These are phyloP conservation scores for Diplolepis rosae DNA, from an alignment of 2,888 invertebrate species.

Conservation along the genomic window DNA sequence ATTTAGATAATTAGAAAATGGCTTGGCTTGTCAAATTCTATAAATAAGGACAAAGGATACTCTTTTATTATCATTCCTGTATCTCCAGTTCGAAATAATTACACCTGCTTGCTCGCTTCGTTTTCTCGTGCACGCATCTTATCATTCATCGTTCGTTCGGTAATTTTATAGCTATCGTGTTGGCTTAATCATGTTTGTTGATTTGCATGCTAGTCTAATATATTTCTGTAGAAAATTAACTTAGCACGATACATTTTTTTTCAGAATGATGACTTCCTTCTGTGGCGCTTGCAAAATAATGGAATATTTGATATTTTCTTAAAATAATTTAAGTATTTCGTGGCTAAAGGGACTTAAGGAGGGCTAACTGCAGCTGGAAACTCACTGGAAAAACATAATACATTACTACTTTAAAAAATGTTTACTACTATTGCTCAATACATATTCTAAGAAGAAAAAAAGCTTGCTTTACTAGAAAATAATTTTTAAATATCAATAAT, in stretches of 20 bases:
- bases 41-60: neutral
- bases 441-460: too few species aligned
- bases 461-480: too few species aligned
- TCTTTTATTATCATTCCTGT: conserved; percentile 4
- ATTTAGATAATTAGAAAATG: conserved; percentile 15
- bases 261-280: neutral
- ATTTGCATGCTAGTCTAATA: conserved; percentile 16
- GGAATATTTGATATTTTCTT: neutral
- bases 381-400: too few species aligned
- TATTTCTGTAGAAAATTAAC: neutral
- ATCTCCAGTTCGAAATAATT: conserved; percentile 25
- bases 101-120: conserved; percentile 27
- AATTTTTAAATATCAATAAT: too few species aligned
- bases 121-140: conserved; percentile 24
- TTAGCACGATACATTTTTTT: neutral
- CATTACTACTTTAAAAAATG: too few species aligned
- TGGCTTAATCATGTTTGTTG: neutral
- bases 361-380: too few species aligned
- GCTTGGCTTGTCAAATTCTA: conserved; percentile 10
- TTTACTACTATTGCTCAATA: too few species aligned
- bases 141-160: conserved; percentile 11
- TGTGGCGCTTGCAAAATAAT: neutral
- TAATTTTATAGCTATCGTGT: conserved; percentile 13
- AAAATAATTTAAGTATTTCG: neutral
- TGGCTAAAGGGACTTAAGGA: too few species aligned